These are phyloP conservation scores for Ridgeia piscesae DNA, from an alignment of 1,140 invertebrate genomes.

Conservation along the genomic window DNA sequence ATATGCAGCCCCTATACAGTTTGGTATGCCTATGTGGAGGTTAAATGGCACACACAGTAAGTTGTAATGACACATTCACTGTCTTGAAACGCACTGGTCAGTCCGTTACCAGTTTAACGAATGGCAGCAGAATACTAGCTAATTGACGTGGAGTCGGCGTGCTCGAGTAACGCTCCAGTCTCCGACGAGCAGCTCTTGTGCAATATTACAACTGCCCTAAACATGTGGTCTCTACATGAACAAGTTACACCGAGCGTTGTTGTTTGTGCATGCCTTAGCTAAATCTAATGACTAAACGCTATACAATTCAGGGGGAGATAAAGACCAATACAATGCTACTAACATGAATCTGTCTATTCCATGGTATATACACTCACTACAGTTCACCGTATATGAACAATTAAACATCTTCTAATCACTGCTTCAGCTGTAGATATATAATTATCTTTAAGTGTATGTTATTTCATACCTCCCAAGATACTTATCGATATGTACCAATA, in stretches of 20 bases:
- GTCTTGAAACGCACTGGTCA: background rate
- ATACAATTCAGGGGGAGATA: background rate
- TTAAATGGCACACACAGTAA: no score
- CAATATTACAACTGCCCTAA: background rate
- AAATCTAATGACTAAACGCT: background rate
- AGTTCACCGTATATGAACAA: no score
- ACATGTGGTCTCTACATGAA: background rate
- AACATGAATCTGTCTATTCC: no score
- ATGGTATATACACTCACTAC: no score
- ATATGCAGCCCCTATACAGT: background rate
- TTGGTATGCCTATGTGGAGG: no score
- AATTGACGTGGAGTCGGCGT: background rate
- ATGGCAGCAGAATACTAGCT: background rate
- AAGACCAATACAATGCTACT: background rate
- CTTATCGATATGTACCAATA: no score
- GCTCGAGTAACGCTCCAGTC: background rate
- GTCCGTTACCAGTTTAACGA: background rate
- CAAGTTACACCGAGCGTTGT: background rate
- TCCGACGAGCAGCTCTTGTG: background rate
- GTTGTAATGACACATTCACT: no score
- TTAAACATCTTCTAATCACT: no score
- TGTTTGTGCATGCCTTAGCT: background rate
- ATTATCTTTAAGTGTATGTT: no score
- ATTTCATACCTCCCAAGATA: no score
- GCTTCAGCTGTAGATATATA: no score